A percentile compares a stretch with the other conserved stretches of the same genome.
Evolutionary conservation across 2,113 vertebrate genomes (phyloP).

Genomic region (Bufo bufo): DNA sequence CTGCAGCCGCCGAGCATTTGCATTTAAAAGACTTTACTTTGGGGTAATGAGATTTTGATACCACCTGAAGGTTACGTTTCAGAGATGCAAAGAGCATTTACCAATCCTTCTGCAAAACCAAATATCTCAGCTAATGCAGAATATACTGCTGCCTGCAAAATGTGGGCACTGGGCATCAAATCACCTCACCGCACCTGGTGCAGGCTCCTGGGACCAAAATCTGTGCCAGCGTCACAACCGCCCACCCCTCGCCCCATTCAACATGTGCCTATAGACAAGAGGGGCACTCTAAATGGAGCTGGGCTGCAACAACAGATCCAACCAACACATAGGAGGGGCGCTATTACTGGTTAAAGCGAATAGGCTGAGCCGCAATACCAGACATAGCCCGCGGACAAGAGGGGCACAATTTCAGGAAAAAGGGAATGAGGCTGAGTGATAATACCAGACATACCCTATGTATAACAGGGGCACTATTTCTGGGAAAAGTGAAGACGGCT

Average conservation of each 20-base stretch:
- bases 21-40: conserved; percentile 59
- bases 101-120: conserved; percentile 40
- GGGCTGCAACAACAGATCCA: too few relatives aligned
- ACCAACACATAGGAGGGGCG: too few relatives aligned
- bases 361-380: neutral
- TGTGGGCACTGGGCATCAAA: neutral
- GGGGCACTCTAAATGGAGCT: too few relatives aligned
- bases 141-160: conserved; percentile 37
- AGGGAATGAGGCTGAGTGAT: neutral
- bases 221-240: too few relatives aligned
- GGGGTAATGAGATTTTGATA: conserved; percentile 56
- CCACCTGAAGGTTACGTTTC: conserved; percentile 56
- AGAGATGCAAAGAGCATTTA: conserved; percentile 51
- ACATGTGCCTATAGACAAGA: too few relatives aligned
- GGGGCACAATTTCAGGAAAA: neutral
- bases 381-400: neutral
- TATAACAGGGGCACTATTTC: neutral
- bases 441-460: neutral
- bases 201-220: too few relatives aligned
- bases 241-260: too few relatives aligned
- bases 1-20: conserved; percentile 38
- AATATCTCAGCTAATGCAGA: conserved; percentile 47
- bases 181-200: neutral
- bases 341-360: neutral
- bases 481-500: neutral